Base-by-base conservation (phyloP, 1,140 invertebrate genomes). In the Campoletis sonorensis region DNA sequence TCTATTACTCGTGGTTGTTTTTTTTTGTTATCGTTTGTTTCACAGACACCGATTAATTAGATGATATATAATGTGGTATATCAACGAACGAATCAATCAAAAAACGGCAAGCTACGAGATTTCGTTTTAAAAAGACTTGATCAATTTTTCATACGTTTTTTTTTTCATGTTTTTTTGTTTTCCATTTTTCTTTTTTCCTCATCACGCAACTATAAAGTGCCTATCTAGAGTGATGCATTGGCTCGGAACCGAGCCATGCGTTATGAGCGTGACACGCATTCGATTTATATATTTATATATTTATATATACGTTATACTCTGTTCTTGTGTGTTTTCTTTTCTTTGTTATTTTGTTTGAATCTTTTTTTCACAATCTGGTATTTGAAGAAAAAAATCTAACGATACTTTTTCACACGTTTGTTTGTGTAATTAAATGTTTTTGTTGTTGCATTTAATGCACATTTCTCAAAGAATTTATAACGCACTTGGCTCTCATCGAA, bases 211-310 rank as follows among this genome's bases (percentile, higher is more conserved):
- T 73, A 73, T 85, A 88, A 27, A 26, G 84, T 87, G 73, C 83
- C 84, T 88, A 87, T 84, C 84, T 87, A 88, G 71, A 85, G 26
- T 86, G 84, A 84, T 81, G 77, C 83, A 85, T 80, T 75, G 83
- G 54, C 51, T 70, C 73, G 64, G 64, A 84, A 77, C 82, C 77
- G 40, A 26, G 45, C 84, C 80, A 83, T 75, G 82, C 84, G 79
- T 78, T 73, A 81, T 81, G 81, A 86, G 87, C 64, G 82, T 85
- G 81, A 85, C 88, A 88, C 85, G 79, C 84, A 85, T 78, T 83
- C 78, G 83, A 58, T 58, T 58, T 21, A 58, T 58, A 58, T 88
- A 87, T 80, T 71, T 75, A 27, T 45, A 72, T 80, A 82, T 76
- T 72, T 37, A 67, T 70, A 45, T 73, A 26, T 67, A 79, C 40